Evolutionary conservation across 2,113 vertebrate genomes (phyloP), one percentile per base, ranked within the genome.

Genomic region (Pao palembangensis): DNA sequence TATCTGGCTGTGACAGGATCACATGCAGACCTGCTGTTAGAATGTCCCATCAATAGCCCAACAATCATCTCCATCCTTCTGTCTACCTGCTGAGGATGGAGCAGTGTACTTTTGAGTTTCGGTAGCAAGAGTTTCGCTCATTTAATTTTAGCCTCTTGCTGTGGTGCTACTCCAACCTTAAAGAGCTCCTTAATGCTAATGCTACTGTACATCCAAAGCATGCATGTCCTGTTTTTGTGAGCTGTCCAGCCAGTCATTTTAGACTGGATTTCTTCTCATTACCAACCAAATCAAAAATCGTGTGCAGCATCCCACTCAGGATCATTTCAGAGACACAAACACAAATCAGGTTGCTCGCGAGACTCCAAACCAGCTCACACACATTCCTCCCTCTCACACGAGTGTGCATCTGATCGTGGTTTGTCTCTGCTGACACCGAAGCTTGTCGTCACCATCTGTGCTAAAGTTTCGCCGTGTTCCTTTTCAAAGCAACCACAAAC

Each of bases 51-150:
- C 28, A 60, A 73, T 66, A 55, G 19, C 56, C 14, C 61, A 72
- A 31, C 56, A 28, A 28, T 28, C 25, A 28, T 67, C 52, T 56
- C 70, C 59, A 31, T 61, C 68, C 62, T 71, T 67, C 42, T 53
- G 71, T 73, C 68, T 79, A 74, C 64, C 70, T 67, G 62, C 16
- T 55, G 65, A 73, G 69, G 42, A 65, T 57, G 43, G 61, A 23
- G 21, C 21, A 50, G 44, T 34, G 21, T 23, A 2, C 21, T 2
- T 23, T 2, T 23, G 21, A 23, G 21, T 23, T 23, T 23, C 3
- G 21, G 21, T 23, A 23, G 21, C 21, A 23, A 23, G 21, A 23
- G 3, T 2, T 2, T 23, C 21, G 21, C 21, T 23, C 21, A 23
- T 23, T 23, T 23, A 2, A 23, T 23, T 23, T 23, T 23, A 23